Conservation (phyloP, 2,888 invertebrate species). For the Amphimallon solstitiale region DNA sequence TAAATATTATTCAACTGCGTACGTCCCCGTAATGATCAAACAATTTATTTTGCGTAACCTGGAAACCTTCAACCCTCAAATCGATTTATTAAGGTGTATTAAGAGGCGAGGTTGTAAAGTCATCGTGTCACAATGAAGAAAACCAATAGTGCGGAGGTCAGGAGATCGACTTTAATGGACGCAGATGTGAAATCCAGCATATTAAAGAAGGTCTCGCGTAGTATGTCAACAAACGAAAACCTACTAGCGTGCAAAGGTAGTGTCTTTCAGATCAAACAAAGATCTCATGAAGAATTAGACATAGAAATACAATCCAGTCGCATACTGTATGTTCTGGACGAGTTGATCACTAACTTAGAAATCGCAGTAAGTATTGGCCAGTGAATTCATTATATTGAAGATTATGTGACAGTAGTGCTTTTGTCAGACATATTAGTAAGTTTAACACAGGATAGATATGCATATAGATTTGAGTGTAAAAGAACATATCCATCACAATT, state of each 20-base stretch:
- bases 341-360: slow-evolving; percentile 64
- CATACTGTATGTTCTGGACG: slow-evolving; percentile 66
- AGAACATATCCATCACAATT: too few species aligned
- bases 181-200: not conserved
- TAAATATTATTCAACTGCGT: slow-evolving; percentile 13
- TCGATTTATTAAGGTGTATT: not conserved
- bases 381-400: too few species aligned
- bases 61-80: not conserved
- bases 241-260: not conserved
- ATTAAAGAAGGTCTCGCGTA: not conserved
- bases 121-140: not conserved
- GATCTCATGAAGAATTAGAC: slow-evolving; percentile 58
- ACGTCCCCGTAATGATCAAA: not conserved
- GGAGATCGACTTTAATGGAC: not conserved
- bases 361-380: slow-evolving; percentile 55
- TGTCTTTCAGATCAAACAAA: slow-evolving; percentile 35
- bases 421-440: too few species aligned
- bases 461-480: too few species aligned
- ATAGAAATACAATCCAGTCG: slow-evolving; percentile 68
- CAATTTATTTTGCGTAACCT: not conserved
- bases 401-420: too few species aligned
- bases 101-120: not conserved
- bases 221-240: not conserved
- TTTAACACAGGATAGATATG: too few species aligned
- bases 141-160: too few species aligned